Base-by-base conservation (phyloP, 2,888 invertebrate genomes). In the Eristalis tenax region DNA sequence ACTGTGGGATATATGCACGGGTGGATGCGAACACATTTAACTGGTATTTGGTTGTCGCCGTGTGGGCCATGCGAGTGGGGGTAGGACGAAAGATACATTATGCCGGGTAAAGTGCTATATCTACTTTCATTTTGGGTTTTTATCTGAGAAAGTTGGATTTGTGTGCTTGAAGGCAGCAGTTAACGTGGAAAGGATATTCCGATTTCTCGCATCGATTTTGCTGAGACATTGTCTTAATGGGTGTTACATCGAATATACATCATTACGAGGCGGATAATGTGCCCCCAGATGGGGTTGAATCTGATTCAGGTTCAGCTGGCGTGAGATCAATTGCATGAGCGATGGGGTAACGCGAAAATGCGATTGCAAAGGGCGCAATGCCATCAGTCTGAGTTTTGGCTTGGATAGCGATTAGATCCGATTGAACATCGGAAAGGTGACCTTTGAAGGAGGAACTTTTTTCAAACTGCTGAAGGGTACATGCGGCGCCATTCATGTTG, bases 1-100 rank as follows among this genome's bases (percentile, higher is more conserved):
- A 88, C 87, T 83, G 65, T 71, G 43, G 80, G 77, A 83, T 70
- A 66, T 64, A 68, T 50, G 40, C 23, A 68, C 50, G 15, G n/a
- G 28, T 63, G 57, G 61, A 15, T 63, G 63, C 70, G 56, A 56
- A 40, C 35, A 50, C 50, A 50, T 50, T 50, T 77, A 65, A 26
- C 32, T 70, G 59, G 76, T 26, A 50, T 61, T 56, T 73, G 65
- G 40, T 22, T 23, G 43, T 43, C 28, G 11, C 5, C 5, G 50
- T n/a, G 43, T 18, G 43, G 43, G n/a, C 43, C 13, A 6, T 10
- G 35, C 32, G 3, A 15, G 35, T 32, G 10, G 40, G 43, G 5
- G n/a, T n/a, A n/a, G n/a, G n/a, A n/a, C n/a, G n/a, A n/a, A 59
- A n/a, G 3, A 4, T n/a, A 22, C 66, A 77, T 77, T 68, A 61